A percentile compares a stretch with the other conserved stretches of the same genome.
These are phyloP conservation scores for Ruditapes philippinarum DNA, from an alignment of 1,140 invertebrate species.

Conservation along the genomic window DNA sequence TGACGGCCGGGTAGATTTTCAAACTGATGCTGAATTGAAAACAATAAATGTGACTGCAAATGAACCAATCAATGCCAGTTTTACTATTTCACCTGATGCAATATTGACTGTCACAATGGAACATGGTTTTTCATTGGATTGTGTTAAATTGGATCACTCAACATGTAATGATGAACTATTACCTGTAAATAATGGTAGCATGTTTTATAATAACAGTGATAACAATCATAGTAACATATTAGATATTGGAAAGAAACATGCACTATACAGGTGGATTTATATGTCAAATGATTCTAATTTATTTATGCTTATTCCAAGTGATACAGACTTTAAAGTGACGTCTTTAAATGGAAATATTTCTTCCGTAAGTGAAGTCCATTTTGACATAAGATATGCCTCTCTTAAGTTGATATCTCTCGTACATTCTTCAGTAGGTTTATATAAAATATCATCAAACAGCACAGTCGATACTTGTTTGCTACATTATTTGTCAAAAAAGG, in stretches of 20 bases:
- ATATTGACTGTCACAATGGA: neutral
- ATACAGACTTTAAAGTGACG: neutral
- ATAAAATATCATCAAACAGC: neutral
- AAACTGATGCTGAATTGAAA: neutral
- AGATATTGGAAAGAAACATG: neutral
- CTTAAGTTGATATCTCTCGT: neutral
- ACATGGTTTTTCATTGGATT: neutral
- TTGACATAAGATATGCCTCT: neutral
- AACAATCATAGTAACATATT: no score
- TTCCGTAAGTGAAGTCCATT: neutral
- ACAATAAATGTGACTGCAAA: neutral
- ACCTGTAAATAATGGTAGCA: neutral
- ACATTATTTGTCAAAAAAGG: neutral
- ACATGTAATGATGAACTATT: neutral
- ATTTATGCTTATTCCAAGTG: neutral
- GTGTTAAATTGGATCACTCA: neutral
- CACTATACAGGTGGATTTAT: neutral
- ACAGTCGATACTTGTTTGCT: neutral
- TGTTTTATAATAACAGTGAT: neutral
- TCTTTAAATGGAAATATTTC: neutral
- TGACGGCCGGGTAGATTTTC: neutral
- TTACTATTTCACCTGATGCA: neutral
- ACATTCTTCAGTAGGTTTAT: neutral
- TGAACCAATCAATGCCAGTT: neutral
- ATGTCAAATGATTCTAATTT: neutral